Base-by-base conservation (phyloP, 30 jellyfish, hydroid and myxozoan genomes). In the Turritopsis dohrnii region DNA sequence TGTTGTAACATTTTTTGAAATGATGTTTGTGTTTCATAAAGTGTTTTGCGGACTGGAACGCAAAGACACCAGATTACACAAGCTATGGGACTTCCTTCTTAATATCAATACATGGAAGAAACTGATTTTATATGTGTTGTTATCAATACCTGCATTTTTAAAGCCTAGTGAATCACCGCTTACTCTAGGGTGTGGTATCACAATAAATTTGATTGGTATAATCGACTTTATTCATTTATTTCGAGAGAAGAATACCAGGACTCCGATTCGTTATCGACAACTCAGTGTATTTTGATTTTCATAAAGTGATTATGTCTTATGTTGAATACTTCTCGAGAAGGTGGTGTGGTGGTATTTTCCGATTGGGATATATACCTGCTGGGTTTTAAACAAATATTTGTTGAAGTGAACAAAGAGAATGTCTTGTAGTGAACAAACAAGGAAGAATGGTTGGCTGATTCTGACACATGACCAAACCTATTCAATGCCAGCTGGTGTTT, bases 121-220 rank as follows among this genome's bases (percentile, higher is more conserved):
- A 66, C 86, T 69, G 52, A 23, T 72, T 21, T 0, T 82, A 8
- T 82, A 82, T 71, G 29, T 82, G 21, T 27, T 82, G 25, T 54
- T 82, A n/a, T 66, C 89, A 16, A 21, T 82, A 66, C 86, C 86
- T 8, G 85, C 86, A 18, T 82, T 66, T 66, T 27, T 31, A 9
- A 53, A 82, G 25, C 86, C 89, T 16, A 82, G 72, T 18, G 21
- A 26, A 65, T 26, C 87, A 1, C 85, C 89, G 27, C 31, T 82
- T 19, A 82, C 86, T 69, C 54, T 82, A 52, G 71, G 87, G 1
- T 66, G 89, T 82, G 89, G 89, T 13, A 28, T 82, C 28, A 18
- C 66, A 28, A 66, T 82, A 18, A 82, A 69, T 29, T 72, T 82
- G 69, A 66, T 82, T 26, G 89, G 89, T 16, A 69, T 82, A 1